These are phyloP conservation scores for Callipepla californica DNA, from an alignment of 2,113 vertebrate species.

Conservation along the genomic window DNA sequence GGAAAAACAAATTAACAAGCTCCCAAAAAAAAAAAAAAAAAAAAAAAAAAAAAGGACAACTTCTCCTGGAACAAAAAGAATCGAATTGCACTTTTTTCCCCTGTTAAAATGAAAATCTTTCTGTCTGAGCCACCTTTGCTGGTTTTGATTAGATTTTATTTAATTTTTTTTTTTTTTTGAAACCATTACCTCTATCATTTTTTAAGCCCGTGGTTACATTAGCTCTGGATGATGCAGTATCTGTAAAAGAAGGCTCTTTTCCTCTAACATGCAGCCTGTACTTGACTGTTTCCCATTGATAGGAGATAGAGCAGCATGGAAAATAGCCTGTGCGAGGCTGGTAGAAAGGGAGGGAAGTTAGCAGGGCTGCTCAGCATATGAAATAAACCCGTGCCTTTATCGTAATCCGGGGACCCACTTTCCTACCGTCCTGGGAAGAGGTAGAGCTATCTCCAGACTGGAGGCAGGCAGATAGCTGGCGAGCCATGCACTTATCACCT, in stretches of 20 bases:
- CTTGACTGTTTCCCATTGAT: constrained; percentile 73
- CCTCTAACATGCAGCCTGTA: background rate
- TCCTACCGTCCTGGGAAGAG: constrained; percentile 24
- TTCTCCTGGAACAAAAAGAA: background rate
- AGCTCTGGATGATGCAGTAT: constrained; percentile 42
- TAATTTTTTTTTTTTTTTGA: background rate
- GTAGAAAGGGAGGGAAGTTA: background rate
- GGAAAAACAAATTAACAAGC: constrained; percentile 1
- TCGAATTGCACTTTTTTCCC: background rate
- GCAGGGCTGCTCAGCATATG: constrained; percentile 55
- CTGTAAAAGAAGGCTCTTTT: background rate
- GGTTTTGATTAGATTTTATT: background rate
- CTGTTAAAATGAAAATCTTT: background rate
- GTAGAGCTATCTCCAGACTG: constrained; percentile 59
- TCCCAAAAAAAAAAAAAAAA: background rate
- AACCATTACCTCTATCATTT: constrained; percentile 66
- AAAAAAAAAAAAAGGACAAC: too few species aligned
- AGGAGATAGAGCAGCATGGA: constrained; percentile 74
- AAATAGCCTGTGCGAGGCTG: constrained; percentile 55
- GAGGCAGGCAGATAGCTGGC: constrained; percentile 42
- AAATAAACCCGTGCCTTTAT: constrained; percentile 65
- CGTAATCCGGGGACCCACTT: constrained; percentile 58
- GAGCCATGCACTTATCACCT: background rate
- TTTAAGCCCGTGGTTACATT: constrained; percentile 63
- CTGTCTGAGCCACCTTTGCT: background rate